A percentile compares a stretch with the other conserved stretches of the same genome.
phyloP scores from a whole-genome alignment of 2,888 invertebrate species.

The Hirtodrosophila confusa region DNA sequence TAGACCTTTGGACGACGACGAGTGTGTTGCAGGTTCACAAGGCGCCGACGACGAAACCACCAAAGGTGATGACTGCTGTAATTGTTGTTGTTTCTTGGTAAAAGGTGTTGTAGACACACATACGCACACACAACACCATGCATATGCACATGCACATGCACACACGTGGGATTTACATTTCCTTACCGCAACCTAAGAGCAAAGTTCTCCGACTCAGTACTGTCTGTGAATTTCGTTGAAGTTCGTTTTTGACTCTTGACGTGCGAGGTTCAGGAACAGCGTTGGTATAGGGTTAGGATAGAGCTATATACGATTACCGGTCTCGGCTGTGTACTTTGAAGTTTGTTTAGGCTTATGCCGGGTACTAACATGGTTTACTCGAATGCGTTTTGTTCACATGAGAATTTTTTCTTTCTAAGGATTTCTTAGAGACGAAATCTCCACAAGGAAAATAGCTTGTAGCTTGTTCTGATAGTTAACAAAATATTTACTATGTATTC shows the following conservation, averaged over 20 bases:
- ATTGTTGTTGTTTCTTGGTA: constrained; percentile 78
- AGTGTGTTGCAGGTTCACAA: constrained; percentile 69
- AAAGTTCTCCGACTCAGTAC: constrained; percentile 44
- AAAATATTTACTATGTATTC: no score
- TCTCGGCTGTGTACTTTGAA: constrained; percentile 46
- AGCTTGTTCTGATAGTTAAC: neutral
- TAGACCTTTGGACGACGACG: constrained; percentile 44
- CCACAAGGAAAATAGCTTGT: neutral
- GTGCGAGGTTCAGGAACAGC: constrained; percentile 20
- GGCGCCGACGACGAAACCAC: constrained; percentile 77
- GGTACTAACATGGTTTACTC: constrained; percentile 13
- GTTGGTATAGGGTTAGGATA: constrained; percentile 12
- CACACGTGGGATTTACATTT: constrained; percentile 53
- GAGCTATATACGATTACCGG: constrained; percentile 28
- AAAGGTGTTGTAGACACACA: constrained; percentile 73
- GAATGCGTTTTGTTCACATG: constrained; percentile 21
- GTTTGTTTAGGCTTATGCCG: constrained; percentile 41
- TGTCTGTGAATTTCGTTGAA: constrained; percentile 61
- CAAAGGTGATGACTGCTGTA: constrained; percentile 79
- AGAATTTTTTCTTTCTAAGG: constrained; percentile 8
- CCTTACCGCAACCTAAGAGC: constrained; percentile 56
- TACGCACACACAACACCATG: constrained; percentile 14
- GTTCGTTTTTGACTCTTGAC: constrained; percentile 45
- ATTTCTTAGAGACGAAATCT: constrained; percentile 1
- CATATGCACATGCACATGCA: constrained; percentile 11